These are phyloP conservation scores for Oryzias melastigma DNA, from an alignment of 2,113 vertebrate species.

Conservation along the genomic window DNA sequence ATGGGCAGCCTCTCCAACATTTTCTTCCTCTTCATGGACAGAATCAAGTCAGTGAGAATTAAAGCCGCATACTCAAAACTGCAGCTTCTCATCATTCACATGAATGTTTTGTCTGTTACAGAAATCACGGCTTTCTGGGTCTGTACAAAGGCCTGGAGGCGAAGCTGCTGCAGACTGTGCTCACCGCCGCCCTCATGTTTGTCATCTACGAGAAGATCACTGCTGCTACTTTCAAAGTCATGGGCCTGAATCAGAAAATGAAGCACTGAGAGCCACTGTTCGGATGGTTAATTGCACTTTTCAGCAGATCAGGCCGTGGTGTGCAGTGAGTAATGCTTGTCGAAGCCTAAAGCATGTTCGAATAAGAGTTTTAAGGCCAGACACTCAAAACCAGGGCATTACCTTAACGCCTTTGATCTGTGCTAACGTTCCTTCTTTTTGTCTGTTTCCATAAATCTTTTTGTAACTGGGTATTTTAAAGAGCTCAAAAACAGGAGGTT, in stretches of 20 bases:
- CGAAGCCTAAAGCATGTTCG: too few species aligned
- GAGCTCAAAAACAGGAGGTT: too few species aligned
- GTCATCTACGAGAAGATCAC: slow-evolving; percentile 83
- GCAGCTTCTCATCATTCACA: background rate
- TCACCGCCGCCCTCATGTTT: slow-evolving; percentile 83
- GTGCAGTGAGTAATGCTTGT: background rate
- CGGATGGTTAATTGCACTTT: background rate
- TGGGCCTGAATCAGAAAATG: slow-evolving; percentile 74
- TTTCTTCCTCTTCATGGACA: slow-evolving; percentile 70
- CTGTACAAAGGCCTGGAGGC: slow-evolving; percentile 84
- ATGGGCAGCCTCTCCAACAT: slow-evolving; percentile 70
- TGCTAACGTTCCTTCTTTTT: too few species aligned
- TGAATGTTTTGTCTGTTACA: slow-evolving; percentile 35
- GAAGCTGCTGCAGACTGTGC: slow-evolving; percentile 81
- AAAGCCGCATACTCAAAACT: background rate
- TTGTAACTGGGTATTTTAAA: too few species aligned
- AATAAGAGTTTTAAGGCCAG: background rate
- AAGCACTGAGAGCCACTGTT: slow-evolving; percentile 44
- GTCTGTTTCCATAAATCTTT: too few species aligned
- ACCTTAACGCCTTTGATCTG: too few species aligned
- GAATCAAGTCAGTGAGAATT: slow-evolving; percentile 72
- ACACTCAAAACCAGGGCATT: too few species aligned
- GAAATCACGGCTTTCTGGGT: slow-evolving; percentile 68
- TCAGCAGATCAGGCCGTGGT: background rate
- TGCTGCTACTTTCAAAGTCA: slow-evolving; percentile 75